These are phyloP conservation scores for Therioaphis trifolii DNA, from an alignment of 2,888 invertebrate species.

Conservation along the genomic window DNA sequence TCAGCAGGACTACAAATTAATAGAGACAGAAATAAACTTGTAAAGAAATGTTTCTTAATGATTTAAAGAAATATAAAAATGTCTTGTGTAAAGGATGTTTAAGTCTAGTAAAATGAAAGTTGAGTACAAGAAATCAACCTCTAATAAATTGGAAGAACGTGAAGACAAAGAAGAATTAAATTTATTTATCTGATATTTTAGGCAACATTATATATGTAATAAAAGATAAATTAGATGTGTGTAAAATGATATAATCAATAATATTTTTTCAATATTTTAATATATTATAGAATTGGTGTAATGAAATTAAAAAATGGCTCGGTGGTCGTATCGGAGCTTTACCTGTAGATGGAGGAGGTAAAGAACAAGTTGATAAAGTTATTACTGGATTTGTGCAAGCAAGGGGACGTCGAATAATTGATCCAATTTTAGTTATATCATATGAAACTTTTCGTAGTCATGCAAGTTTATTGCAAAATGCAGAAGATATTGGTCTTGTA, in stretches of 20 bases:
- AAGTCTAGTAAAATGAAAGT: no score
- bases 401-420: conserved; percentile 79
- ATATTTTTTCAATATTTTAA: conserved; percentile 38
- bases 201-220: no score
- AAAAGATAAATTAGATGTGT: background rate
- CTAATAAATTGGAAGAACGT: no score
- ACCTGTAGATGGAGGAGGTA: conserved; percentile 88
- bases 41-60: no score
- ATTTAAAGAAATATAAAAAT: no score
- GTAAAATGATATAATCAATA: no score
- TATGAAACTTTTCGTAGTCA: conserved; percentile 99
- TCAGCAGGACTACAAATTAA: no score
- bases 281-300: conserved; percentile 87
- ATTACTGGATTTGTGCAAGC: conserved; percentile 87
- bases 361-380: conserved; percentile 85
- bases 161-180: no score
- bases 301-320: conserved; percentile 97
- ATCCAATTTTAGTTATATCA: conserved; percentile 96
- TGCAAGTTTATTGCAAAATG: conserved; percentile 83
- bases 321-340: conserved; percentile 83
- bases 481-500: conserved; percentile 90
- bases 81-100: no score
- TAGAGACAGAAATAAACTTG: no score
- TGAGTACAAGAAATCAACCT: no score
- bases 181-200: no score